These are phyloP conservation scores for Andinoacara biseriatus DNA, from an alignment of 2,113 vertebrate species.

Conservation along the genomic window DNA sequence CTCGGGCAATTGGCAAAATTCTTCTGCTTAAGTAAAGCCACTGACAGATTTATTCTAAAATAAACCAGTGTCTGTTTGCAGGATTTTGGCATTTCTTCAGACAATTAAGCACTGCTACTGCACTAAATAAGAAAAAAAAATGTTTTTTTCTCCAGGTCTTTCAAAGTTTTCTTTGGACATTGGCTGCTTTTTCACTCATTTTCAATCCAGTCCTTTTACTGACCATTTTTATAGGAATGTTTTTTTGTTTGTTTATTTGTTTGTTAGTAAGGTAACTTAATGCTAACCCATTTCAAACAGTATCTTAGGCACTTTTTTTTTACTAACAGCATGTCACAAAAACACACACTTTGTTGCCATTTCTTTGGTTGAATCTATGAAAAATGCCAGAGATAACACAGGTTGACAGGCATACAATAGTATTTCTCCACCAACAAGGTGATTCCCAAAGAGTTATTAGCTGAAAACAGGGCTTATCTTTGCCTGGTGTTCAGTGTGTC, in stretches of 20 bases:
- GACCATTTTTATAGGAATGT: not conserved
- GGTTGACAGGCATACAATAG: not conserved
- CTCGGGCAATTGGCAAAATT: not conserved
- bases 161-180: not conserved
- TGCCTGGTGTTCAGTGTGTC: not conserved
- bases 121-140: not conserved
- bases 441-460: not conserved
- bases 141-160: not conserved
- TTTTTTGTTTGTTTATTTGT: not conserved
- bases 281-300: too few relatives aligned
- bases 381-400: not conserved
- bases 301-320: not conserved
- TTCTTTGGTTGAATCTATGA: not conserved
- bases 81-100: not conserved
- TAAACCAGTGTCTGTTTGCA: not conserved
- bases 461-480: not conserved
- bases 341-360: not conserved
- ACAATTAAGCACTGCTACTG: not conserved
- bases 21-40: not conserved
- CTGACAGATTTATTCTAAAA: not conserved
- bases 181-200: not conserved
- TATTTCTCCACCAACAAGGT: not conserved
- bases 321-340: not conserved
- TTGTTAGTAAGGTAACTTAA: not conserved
- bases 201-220: not conserved